These are phyloP conservation scores for Gobiocypris rarus DNA, from an alignment of 2,113 vertebrate genomes.

Conservation along the genomic window DNA sequence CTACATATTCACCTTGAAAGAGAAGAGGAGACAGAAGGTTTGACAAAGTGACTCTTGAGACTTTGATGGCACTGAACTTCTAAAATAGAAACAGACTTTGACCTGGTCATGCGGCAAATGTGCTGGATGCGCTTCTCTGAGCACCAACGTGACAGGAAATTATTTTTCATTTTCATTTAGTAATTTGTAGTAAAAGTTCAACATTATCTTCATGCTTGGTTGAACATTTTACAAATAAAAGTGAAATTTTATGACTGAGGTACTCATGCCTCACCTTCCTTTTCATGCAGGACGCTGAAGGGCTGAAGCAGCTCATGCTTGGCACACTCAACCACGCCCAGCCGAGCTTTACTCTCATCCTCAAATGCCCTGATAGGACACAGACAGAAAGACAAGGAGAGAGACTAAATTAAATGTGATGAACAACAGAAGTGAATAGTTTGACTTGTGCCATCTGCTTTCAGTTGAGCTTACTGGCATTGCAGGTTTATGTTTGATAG, in stretches of 20 bases:
- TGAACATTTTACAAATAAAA: neutral
- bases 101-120: neutral
- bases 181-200: neutral
- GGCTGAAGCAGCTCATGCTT: constrained; percentile 96
- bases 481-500: neutral
- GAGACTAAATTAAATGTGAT: neutral
- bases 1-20: constrained; percentile 87
- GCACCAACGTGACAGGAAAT: neutral
- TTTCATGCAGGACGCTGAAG: constrained; percentile 95
- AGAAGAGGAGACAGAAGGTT: constrained; percentile 22
- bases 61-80: constrained; percentile 8
- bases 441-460: neutral
- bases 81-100: constrained; percentile 4
- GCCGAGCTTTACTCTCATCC: constrained; percentile 93
- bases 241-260: neutral
- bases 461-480: neutral
- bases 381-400: constrained; percentile 32
- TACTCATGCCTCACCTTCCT: constrained; percentile 84
- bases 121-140: neutral
- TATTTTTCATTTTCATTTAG: neutral
- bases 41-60: neutral
- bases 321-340: constrained; percentile 96
- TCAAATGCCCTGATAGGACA: constrained; percentile 85
- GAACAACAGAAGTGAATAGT: neutral
- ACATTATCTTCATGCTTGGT: neutral